Percentiles rank a stretch among this genome's conserved stretches.
Conservation (phyloP, 2,113 vertebrate genomes). For the Helogale parvula region DNA sequence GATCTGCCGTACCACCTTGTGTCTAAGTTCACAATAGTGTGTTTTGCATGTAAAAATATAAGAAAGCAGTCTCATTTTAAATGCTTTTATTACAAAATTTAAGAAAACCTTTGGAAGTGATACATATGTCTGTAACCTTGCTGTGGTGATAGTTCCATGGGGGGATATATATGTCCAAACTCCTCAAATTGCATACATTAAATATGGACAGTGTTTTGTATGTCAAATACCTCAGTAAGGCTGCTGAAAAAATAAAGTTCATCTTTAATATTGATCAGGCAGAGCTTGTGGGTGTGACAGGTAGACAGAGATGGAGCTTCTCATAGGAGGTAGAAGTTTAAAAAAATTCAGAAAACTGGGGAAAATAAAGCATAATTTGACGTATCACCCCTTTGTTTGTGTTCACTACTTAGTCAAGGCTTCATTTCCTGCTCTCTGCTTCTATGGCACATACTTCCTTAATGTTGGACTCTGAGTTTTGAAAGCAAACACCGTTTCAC, state of each 20-base stretch:
- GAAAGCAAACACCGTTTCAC: neutral
- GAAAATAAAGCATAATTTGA: neutral
- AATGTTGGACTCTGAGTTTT: neutral
- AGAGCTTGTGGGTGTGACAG: neutral
- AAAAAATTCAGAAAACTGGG: neutral
- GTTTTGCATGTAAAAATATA: neutral
- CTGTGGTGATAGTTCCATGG: neutral
- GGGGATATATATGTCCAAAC: neutral
- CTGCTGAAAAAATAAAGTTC: neutral
- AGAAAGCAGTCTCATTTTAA: neutral
- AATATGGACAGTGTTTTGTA: neutral
- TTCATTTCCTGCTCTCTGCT: neutral
- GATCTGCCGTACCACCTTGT: no score
- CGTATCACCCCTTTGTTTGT: neutral
- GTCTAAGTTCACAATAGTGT: neutral
- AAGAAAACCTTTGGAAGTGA: neutral
- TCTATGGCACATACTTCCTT: rapidly evolving
- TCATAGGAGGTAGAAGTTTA: neutral
- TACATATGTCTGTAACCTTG: neutral
- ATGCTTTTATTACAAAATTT: neutral
- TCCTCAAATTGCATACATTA: neutral
- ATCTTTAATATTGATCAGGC: neutral
- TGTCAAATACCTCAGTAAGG: neutral
- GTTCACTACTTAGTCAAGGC: neutral
- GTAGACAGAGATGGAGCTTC: neutral